Base-by-base conservation (phyloP, 1,140 invertebrate species). In the Drosophila kurseongensis region DNA sequence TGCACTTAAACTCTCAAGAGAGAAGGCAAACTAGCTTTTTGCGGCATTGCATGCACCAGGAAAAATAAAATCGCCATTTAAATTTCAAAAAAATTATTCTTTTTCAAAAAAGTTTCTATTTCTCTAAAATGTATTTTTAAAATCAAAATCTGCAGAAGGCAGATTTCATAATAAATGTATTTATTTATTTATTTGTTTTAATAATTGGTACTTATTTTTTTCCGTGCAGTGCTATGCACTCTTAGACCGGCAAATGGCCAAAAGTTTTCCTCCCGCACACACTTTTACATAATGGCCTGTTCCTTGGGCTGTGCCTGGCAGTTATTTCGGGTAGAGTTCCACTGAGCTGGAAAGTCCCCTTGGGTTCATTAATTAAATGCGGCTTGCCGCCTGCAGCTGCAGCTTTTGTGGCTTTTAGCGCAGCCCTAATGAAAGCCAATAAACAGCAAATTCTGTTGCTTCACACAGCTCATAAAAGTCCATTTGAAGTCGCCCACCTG, bases 361-460 rank as follows among this genome's bases (percentile, higher is more conserved):
- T 52, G 41, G 42, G 67, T 55, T 32, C 61, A 75, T 75, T 83
- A 86, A 82, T 86, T 86, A 86, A 86, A 72, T 86, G 82, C 73
- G 78, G 73, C 56, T 75, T 57, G 61, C 42, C 56, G 69, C 57
- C 52, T 72, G 55, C 67, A 51, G 56, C 32, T 75, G 72, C 69
- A 65, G 61, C 41, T 47, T 14, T 23, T 66, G 76, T 36, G 73
- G 73, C 60, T 81, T 69, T 79, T 13, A 47, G 29, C 40, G 13
- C n/a, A 45, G 16, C 41, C 68, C 63, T 78, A 75, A 88, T 86
- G 58, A 77, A 68, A 65, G 57, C 51, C 83, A 75, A 86, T 88
- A 79, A 88, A 78, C 62, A 77, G 55, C 16, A 68, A 67, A 66
- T 75, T 75, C 40, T 75, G 61, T 75, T 75, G 52, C 61, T 60